phyloP scores from a whole-genome alignment of 2,888 invertebrate species.

The Sarcophaga carnaria region DNA sequence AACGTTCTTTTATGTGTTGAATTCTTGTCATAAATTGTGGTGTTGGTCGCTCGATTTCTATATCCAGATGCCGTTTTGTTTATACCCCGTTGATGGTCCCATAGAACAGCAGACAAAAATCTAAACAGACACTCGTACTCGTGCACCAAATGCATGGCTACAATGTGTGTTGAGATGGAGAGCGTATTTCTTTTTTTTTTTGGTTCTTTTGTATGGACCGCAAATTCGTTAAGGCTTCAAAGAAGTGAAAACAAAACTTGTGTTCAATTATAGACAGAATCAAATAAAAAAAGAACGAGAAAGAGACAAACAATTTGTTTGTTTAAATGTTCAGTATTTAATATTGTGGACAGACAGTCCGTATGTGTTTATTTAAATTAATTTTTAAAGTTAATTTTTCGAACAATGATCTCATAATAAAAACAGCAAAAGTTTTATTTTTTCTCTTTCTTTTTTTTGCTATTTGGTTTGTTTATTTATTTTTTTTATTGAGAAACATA shows the following conservation, averaged over 20 bases:
- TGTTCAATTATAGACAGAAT: slow-evolving; percentile 43
- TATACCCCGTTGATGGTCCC: slow-evolving; percentile 25
- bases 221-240: slow-evolving; percentile 55
- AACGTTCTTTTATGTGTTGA: slow-evolving; percentile 70
- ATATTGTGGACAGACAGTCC: slow-evolving; percentile 17
- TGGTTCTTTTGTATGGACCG: slow-evolving; percentile 43
- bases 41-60: slow-evolving; percentile 40
- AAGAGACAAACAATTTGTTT: slow-evolving; percentile 12
- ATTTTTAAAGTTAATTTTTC: slow-evolving; percentile 45
- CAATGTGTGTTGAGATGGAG: not conserved
- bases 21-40: slow-evolving; percentile 54
- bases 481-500: slow-evolving; percentile 5
- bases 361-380: slow-evolving; percentile 52
- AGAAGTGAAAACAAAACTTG: slow-evolving; percentile 3
- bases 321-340: slow-evolving; percentile 15
- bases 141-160: slow-evolving; percentile 9
- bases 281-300: slow-evolving; percentile 51
- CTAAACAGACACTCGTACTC: slow-evolving; percentile 18
- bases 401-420: slow-evolving; percentile 58
- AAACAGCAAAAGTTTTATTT: slow-evolving; percentile 15
- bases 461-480: slow-evolving; percentile 1
- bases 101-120: slow-evolving; percentile 30
- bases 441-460: not conserved
- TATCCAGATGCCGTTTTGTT: slow-evolving; percentile 62
- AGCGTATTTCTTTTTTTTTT: not conserved